Base-by-base conservation (phyloP, 2,888 invertebrate species). In the Cheilosia scutellata region DNA sequence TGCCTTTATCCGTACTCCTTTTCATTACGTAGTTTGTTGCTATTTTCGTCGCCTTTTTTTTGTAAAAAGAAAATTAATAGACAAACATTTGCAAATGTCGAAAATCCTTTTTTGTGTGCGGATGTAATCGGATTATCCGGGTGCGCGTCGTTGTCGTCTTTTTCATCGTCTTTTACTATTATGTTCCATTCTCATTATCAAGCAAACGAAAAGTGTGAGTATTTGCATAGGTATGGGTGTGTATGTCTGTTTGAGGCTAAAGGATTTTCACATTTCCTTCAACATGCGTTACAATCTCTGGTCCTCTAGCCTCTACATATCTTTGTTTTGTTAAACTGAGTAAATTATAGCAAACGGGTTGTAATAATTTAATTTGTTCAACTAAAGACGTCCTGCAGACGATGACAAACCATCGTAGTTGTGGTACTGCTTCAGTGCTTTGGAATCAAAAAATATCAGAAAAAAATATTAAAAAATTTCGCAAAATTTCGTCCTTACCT, bases 61-160 rank as follows among this genome's bases (percentile, higher is more conserved):
- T 65, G 31, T 47, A 68, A 62, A 65, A 70, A 70, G 62, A 80
- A 84, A 84, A 84, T 84, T 80, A 80, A 84, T 80, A 84, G 84
- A 80, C 80, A 80, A 84, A 80, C 84, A 84, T 84, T 84, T 84
- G 80, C 84, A 84, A 84, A 84, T 75, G 84, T 84, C 84, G 84
- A 84, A 84, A 76, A 84, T 84, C 80, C 80, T 75, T 80, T 83
- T 75, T 75, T 49, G 83, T 74, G 70, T 75, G 51, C 51, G 53
- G 65, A 75, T 80, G 71, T 84, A 84, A 84, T 84, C 84, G 84
- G 75, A 84, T 84, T 84, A 84, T 84, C 80, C 75, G 44, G 70
- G 75, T 65, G 70, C 29, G 49, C 27, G 78, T 78, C n/a, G 57
- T 53, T 62, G 47, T 40, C 40, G 31, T 79, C 31, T 66, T 53